Evolutionary conservation across 2,113 vertebrate species (phyloP).

Genomic region (Circaetus cinerascens): DNA sequence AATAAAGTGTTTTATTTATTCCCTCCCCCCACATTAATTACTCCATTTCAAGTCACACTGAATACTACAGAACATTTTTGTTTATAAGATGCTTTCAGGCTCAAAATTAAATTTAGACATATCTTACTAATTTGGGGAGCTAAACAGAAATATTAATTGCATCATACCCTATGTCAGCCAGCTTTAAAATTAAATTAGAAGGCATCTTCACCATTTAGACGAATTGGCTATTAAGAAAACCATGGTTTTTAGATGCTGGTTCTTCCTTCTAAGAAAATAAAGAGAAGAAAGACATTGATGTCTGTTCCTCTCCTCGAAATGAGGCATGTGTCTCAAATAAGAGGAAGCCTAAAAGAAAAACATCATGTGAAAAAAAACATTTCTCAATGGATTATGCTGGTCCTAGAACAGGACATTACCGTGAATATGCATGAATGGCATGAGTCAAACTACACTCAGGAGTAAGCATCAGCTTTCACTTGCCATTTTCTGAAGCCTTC

Average conservation of each 20-base stretch:
- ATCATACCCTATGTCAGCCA: neutral
- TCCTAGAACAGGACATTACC: neutral
- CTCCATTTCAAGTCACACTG: neutral
- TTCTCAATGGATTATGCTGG: neutral
- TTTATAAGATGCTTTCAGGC: neutral
- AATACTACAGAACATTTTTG: neutral
- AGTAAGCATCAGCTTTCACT: neutral
- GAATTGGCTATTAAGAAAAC: neutral
- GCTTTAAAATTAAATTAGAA: neutral
- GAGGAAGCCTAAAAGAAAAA: neutral
- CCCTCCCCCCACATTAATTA: neutral
- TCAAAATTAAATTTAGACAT: neutral
- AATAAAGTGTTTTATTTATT: conserved; percentile 11
- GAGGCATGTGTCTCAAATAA: neutral
- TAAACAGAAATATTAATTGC: neutral
- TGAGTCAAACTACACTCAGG: neutral
- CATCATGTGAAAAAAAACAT: neutral
- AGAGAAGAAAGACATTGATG: neutral
- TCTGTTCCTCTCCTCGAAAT: neutral
- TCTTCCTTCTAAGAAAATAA: neutral
- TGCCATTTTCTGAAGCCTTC: neutral
- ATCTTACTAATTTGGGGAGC: neutral
- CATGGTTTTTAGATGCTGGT: neutral
- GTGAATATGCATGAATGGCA: neutral
- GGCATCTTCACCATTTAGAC: neutral